Evolutionary conservation across 1,140 invertebrate genomes (phyloP), one percentile per base, ranked within the genome.

Genomic region (Neodiprion lecontei): DNA sequence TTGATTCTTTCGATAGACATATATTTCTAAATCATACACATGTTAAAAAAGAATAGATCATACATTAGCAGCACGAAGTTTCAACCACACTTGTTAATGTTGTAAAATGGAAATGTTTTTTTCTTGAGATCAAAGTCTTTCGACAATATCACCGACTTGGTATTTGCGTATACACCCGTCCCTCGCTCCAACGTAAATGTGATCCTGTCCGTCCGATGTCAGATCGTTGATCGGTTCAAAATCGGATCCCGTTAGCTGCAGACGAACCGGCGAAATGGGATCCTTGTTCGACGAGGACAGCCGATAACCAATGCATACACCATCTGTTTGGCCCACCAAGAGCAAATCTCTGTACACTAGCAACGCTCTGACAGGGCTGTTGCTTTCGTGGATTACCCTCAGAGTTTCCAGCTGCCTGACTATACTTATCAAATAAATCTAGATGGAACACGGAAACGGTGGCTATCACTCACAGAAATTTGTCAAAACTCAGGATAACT

Each of bases 181-280:
- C 75, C 92, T 83, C 77, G 89, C 91, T 1, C 86, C 90, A 3
- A 91, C 89, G 73, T 89, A 91, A 17, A 92, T 83, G 86, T 89
- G 89, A 76, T 87, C 88, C 12, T 79, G 81, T 8, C 87, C 87
- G 81, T 92, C 91, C 72, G 87, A 89, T 5, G 88, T 83, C 50
- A 92, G 80, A 75, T 90, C 88, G 80, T 92, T 89, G 28, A 92
- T 89, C 9, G 91, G 91, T 80, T 95, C 94, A 87, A 90, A 93
- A 79, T 94, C 91, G 5, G 93, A 89, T 0, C 94, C 94, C 21
- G 93, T 93, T 9, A 94, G 84, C 68, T 92, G 89, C 2, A 92
- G 74, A 61, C 78, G 76, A 72, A 85, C 89, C 74, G 89, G 83
- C 9, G 84, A 82, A 72, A 85, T 75, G 48, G 84, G 80, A 70